Base-by-base conservation (phyloP, 1,140 invertebrate genomes). In the Zaprionus taronus region DNA sequence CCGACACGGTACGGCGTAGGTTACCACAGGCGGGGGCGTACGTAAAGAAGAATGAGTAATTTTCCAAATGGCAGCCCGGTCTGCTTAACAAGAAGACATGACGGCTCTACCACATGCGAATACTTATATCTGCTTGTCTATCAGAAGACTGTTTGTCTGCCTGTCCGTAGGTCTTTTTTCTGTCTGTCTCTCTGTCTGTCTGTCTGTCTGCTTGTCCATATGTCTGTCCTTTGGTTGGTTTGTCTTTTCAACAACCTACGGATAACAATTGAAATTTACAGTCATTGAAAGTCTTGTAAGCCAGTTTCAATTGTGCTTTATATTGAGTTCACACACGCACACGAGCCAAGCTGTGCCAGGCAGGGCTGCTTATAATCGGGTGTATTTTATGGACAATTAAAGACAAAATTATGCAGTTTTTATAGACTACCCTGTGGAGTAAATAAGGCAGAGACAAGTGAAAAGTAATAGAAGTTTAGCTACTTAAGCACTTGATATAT, bases 21-120 rank as follows among this genome's bases (percentile, higher is more conserved):
- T n/a, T 44, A 44, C 28, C 66, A 44, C 20, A 17, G 41, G 41
- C n/a, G 47, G 5, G 49, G 49, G 17, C 7, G 36, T 24, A 22
- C 65, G 60, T 64, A 47, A 57, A 85, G 75, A 64, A 85, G 55
- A 61, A 66, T 81, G 81, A 78, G 73, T 76, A 76, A 76, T 71
- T 76, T 76, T 41, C 61, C 67, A 75, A 75, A 75, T 64, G 31
- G 53, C 81, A 81, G 77, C 41, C 41, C 71, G 64, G 81, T 72
- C 77, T 77, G 81, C 64, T 78, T 77, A 84, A 83, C 81, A 69
- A 84, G 73, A 36, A 72, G 55, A 66, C 67, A 57, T 69, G 75
- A 74, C 58, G 60, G 47, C 15, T 69, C 49, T 56, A 24, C 44
- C 34, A 36, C 49, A 22, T 63, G 26, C 53, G 53, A 56, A 28